Evolutionary conservation across 1,140 invertebrate species (phyloP).

Genomic region (Ceratoteleas bidentatus): DNA sequence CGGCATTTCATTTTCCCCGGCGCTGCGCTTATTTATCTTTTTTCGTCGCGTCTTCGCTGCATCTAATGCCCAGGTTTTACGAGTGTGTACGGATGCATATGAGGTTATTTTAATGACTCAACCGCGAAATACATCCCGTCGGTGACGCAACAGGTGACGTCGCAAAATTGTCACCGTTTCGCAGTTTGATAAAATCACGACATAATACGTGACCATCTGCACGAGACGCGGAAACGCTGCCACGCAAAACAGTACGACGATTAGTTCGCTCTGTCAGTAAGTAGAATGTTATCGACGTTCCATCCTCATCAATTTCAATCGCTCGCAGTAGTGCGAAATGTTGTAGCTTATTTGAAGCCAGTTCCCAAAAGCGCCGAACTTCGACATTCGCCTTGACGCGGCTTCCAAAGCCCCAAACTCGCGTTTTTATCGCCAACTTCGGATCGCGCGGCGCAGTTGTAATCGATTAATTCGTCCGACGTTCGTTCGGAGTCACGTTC

Average conservation of each 20-base stretch:
- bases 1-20: no score
- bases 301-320: conserved; percentile 60
- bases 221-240: conserved; percentile 28
- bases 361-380: conserved; percentile 37
- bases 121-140: conserved; percentile 52
- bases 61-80: conserved; percentile 27
- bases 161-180: conserved; percentile 61
- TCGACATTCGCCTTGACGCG: conserved; percentile 50
- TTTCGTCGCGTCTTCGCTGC: background rate
- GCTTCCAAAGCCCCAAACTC: conserved; percentile 48
- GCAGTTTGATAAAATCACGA: conserved; percentile 63
- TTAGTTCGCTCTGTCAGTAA: conserved; percentile 54
- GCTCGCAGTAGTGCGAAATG: conserved; percentile 48
- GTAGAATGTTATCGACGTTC: conserved; percentile 53
- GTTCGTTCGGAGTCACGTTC: conserved; percentile 31
- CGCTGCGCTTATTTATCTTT: conserved; percentile 15
- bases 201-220: conserved; percentile 57
- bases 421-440: conserved; percentile 44
- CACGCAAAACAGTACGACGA: conserved; percentile 55
- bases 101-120: conserved; percentile 56
- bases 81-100: conserved; percentile 28
- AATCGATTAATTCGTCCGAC: conserved; percentile 50
- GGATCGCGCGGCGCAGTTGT: conserved; percentile 10
- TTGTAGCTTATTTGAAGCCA: conserved; percentile 56
- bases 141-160: conserved; percentile 58